Evolutionary conservation across 2,797 vertebrate genomes (phyloP).

Genomic region (Gadopsis marmoratus): DNA sequence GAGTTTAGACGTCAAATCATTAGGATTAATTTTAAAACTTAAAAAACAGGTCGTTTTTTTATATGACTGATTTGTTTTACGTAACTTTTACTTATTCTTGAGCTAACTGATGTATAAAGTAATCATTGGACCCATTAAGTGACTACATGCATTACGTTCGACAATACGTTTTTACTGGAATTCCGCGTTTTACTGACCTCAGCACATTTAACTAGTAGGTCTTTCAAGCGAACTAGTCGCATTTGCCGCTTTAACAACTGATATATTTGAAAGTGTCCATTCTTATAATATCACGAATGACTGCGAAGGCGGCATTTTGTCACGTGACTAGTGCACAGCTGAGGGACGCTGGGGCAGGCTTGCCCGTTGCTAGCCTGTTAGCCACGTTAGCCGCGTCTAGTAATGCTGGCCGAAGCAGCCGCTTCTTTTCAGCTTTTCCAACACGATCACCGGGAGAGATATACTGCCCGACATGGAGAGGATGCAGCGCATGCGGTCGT

Average conservation of each 20-base stretch:
- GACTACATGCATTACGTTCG: background rate
- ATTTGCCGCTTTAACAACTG: background rate
- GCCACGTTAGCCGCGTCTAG: conserved; percentile 67
- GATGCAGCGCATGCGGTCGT: conserved; percentile 40
- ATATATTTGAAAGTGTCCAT: too few species aligned
- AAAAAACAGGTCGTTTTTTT: background rate
- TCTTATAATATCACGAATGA: background rate
- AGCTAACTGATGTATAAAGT: background rate
- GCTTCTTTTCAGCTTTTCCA: conserved; percentile 16
- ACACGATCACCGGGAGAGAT: conserved; percentile 4
- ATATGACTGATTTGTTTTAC: background rate
- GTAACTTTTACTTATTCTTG: too few species aligned
- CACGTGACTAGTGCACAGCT: conserved; percentile 80
- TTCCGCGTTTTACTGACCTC: background rate
- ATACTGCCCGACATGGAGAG: conserved; percentile 57
- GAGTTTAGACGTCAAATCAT: background rate
- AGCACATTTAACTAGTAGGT: background rate
- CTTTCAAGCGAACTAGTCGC: background rate
- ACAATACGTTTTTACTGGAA: background rate
- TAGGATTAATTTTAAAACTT: background rate
- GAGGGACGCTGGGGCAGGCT: conserved; percentile 73
- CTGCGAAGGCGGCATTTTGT: conserved; percentile 58
- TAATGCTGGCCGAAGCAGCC: conserved; percentile 44
- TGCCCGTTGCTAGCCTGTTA: conserved; percentile 72
- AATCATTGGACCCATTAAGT: background rate